Base-by-base conservation (phyloP, 2,797 vertebrate genomes). In the Anguilla megastoma region DNA sequence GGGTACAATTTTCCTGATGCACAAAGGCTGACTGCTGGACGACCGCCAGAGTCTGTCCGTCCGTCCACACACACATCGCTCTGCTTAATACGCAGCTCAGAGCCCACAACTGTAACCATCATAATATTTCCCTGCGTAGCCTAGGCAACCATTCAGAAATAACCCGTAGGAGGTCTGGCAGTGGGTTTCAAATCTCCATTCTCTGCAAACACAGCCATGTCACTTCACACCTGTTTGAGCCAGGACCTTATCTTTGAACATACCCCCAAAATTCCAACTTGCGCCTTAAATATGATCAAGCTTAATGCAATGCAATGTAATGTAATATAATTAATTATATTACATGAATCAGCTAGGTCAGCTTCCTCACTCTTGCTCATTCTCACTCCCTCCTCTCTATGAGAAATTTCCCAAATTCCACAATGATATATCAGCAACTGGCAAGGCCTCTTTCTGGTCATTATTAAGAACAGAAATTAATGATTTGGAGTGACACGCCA, bases 61-160 rank as follows among this genome's bases (percentile, higher is more conserved):
- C 3, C 8, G 8, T 6, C n/a, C 71, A 36, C 54, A 27, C 80
- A 83, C 80, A n/a, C 21, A 52, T 10, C 8, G 21, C 80, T 10
- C 45, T 27, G 2, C 21, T 30, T n/a, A 10, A 27, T 21, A 5
- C 21, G 48, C 48, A 12, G 33, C 85, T 69, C 36, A 50, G 86
- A 87, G 76, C 41, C 52, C 9, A 16, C 21, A 9, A 80, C 76
- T 88, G 82, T 71, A 30, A 33, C 36, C 52, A 85, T 66, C 58
- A 74, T 85, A 86, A 88, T 88, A 83, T 86, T 88, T 82, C 85
- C 60, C 85, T 50, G 56, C 50, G 88, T 83, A 66, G 76, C 85
- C 88, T 82, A 88, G 87, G 48, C 87, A 86, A 88, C 87, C 6
- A 76, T 79, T 85, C 87, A 85, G 52, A 88, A 85, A 85, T 63